Base-by-base conservation (phyloP, 2,113 vertebrate species). In the Lagopus muta region DNA sequence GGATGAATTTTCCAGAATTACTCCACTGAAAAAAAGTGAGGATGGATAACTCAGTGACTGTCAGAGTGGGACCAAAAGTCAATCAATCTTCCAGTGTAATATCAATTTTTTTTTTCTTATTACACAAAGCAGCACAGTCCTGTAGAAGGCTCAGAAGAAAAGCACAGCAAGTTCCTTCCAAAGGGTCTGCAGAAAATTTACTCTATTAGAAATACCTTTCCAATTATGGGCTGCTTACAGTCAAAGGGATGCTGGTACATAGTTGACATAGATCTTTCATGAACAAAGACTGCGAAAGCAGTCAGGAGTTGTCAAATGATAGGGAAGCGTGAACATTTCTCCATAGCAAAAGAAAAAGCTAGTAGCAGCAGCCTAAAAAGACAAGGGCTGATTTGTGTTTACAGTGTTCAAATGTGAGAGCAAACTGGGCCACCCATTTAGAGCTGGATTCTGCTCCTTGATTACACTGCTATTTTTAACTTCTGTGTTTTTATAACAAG, bases 371-470 rank as follows among this genome's bases (percentile, higher is more conserved):
- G 69, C 61, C 43, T 60, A 43, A 83, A 88, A 81, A 57, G 64
- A 90, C 77, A 89, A 88, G 47, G 13, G n/a, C 45, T 91, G 76
- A 36, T 58, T 94, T 91, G 74, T 94, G 87, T 89, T 94, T 91
- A 93, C 1, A 1, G 25, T 50, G 36, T n/a, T 65, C 28, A 57
- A 86, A 66, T 74, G 52, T 27, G 80, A 78, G 79, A 93, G 82
- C 88, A 94, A 96, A 96, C 73, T 88, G 94, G 94, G 94, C 89
- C 96, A 94, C 85, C 70, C 88, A 82, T 95, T 96, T 90, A 62
- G 82, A 90, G 76, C 61, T 90, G 85, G 70, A 91, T 94, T 64
- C 79, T 20, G 42, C 87, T 88, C 67, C 71, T 36, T 83, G 71
- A 57, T 55, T 92, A 65, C 4, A 2, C 32, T 83, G 61, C 70